Evolutionary conservation across 2,888 invertebrate genomes (phyloP).

Genomic region (Xanthostigma xanthostigma): DNA sequence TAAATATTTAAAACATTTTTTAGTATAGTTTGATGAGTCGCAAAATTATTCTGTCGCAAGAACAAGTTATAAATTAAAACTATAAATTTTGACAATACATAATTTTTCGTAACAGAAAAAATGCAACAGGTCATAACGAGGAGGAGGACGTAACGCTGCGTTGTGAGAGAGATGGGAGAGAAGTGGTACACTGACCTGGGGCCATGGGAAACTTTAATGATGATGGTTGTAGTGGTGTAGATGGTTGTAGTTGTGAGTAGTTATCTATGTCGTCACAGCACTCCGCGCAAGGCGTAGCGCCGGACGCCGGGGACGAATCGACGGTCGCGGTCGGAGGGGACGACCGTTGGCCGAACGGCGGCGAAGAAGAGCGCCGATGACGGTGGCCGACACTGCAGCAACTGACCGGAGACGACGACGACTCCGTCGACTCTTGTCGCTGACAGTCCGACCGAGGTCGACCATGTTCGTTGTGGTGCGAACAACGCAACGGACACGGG

Average conservation of each 20-base stretch:
- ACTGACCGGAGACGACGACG: slow-evolving; percentile 15
- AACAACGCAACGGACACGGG: not conserved
- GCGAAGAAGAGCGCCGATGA: slow-evolving; percentile 32
- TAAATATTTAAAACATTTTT: too few relatives aligned
- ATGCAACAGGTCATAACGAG: too few relatives aligned
- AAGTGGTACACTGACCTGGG: slow-evolving; percentile 27
- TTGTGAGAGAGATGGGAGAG: not conserved
- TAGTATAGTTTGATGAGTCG: too few relatives aligned
- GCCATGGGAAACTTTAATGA: slow-evolving; percentile 23
- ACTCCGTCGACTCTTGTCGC: slow-evolving; percentile 10
- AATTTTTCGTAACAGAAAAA: too few relatives aligned
- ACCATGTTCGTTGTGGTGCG: too few relatives aligned
- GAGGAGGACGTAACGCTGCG: too few relatives aligned
- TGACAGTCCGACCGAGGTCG: slow-evolving; percentile 8
- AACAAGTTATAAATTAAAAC: too few relatives aligned
- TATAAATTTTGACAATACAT: too few relatives aligned
- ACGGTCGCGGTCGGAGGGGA: slow-evolving; percentile 23
- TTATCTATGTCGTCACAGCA: slow-evolving; percentile 5
- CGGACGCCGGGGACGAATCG: slow-evolving; percentile 35
- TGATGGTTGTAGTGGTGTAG: slow-evolving; percentile 14
- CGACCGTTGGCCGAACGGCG: slow-evolving; percentile 30
- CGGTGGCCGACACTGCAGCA: slow-evolving; percentile 16
- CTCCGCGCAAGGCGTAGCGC: slow-evolving; percentile 32
- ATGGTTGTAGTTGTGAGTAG: slow-evolving; percentile 10
- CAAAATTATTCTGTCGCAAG: too few relatives aligned